Evolutionary conservation across 2,797 vertebrate species (phyloP), one percentile per base, ranked within the genome.

Genomic region (Galagoides demidoff): DNA sequence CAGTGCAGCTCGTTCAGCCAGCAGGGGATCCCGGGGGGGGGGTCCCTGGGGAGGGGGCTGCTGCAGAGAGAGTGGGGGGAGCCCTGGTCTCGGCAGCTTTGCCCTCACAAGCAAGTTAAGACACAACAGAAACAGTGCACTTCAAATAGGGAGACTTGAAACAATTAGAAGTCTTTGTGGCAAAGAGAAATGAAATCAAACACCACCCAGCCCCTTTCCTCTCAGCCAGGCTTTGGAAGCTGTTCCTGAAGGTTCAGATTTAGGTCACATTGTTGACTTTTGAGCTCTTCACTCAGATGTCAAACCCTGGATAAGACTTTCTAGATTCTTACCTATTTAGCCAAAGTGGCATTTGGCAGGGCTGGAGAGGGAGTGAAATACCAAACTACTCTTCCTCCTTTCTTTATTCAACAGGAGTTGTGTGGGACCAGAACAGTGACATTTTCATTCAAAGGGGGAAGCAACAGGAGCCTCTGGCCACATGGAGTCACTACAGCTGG

Each of bases 191-290:
- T 61, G 93, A 96, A 97, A 82, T 83, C 97, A 96, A 97, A 98
- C 96, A 95, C 97, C 98, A 98, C 98, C 98, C 98, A 96, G 95
- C 96, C 96, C 96, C 96, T 96, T 96, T 97, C 97, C 98, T 94
- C 92, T 85, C 66, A 73, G 97, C 98, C 97, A 96, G 97, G 96
- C 97, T 98, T 98, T 98, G 95, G 96, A 96, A 97, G 94, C 71
- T 98, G 96, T 97, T 98, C 96, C 87, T 27, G 85, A 97, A 97
- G 96, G 98, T 98, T 99, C 98, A 98, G 96, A 90, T 97, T 92
- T 86, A 97, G 98, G 98, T 98, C 98, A 98, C 29, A 7, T 86
- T 98, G 97, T 98, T 99, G 98, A 98, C 98, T 98, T 98, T 98
- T 97, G 98, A 97, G 97, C 96, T 98, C 98, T 96, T 96, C 97